Percentiles rank a stretch among this genome's conserved stretches.
Conservation (phyloP, 2,797 vertebrate genomes). For the Rhynchonycteris naso region DNA sequence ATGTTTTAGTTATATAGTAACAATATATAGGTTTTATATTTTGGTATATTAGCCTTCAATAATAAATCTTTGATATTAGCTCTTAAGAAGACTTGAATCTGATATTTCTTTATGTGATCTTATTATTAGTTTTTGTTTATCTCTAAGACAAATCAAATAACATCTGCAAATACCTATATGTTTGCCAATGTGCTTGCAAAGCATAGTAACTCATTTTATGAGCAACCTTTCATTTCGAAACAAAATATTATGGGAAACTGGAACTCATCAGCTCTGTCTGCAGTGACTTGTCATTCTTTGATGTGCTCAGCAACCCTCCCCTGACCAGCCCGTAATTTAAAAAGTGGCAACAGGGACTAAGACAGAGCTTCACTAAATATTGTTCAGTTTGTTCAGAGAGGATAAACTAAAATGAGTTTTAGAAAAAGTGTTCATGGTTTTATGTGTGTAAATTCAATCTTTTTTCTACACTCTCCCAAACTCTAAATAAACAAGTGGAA, state of each 20-base stretch:
- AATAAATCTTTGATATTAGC: not conserved
- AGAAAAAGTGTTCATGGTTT: not conserved
- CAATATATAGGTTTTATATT: not conserved
- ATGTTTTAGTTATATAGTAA: not conserved
- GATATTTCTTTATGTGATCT: not conserved
- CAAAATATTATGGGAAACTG: constrained; percentile 5
- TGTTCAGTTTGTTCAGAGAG: constrained; percentile 54
- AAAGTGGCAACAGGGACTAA: not conserved
- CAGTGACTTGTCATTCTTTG: not conserved
- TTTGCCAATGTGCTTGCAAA: not conserved
- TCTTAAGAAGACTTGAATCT: constrained; percentile 35
- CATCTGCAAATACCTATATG: not conserved
- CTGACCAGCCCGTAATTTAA: constrained; percentile 59
- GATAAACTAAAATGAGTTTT: constrained; percentile 68
- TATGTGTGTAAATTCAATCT: constrained; percentile 36
- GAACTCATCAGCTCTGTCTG: not conserved
- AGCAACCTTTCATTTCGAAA: not conserved
- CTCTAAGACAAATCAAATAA: not conserved
- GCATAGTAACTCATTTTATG: not conserved
- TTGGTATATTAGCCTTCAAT: not conserved
- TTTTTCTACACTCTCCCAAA: constrained; percentile 53
- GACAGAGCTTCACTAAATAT: constrained; percentile 53
- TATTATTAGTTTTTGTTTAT: constrained; percentile 18
- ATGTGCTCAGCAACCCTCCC: not conserved
- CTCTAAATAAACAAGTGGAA: constrained; percentile 61